Conservation (phyloP, 2,888 invertebrate genomes). For the Cantharis lateralis region DNA sequence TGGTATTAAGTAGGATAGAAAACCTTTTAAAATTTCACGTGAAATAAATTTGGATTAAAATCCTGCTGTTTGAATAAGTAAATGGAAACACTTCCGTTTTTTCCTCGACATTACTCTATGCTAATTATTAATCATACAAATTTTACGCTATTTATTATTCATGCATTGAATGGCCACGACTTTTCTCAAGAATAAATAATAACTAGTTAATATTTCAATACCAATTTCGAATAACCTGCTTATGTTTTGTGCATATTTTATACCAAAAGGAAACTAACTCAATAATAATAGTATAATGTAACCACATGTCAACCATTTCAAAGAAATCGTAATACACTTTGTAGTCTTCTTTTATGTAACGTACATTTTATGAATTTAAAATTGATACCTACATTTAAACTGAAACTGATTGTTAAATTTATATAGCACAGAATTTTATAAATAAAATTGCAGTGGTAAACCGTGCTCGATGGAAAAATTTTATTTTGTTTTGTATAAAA, state of each 20-base stretch:
- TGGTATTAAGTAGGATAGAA: slow-evolving; percentile 46
- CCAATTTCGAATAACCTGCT: neutral
- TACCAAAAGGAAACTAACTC: neutral
- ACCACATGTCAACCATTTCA: neutral
- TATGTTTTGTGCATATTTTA: neutral
- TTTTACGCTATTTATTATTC: neutral
- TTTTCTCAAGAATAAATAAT: neutral
- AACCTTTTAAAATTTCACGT: slow-evolving; percentile 49
- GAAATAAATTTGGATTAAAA: slow-evolving; percentile 47
- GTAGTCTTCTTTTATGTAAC: neutral
- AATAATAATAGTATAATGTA: neutral
- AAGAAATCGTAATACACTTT: neutral
- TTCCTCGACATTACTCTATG: neutral
- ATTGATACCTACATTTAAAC: neutral
- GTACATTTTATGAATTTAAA: neutral
- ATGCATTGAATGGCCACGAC: neutral
- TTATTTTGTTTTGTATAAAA: too few species aligned
- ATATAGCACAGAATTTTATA: neutral
- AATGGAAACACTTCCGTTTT: neutral
- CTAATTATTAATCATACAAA: neutral
- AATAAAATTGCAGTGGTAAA: neutral
- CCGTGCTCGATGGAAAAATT: too few species aligned
- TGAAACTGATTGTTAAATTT: neutral
- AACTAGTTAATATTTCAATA: neutral
- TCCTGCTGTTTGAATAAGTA: slow-evolving; percentile 26